Percentiles rank a stretch among this genome's conserved stretches.
Conservation (phyloP, 53 echinoderm and acorn worm genomes). For the Hippasteria phrygiana region DNA sequence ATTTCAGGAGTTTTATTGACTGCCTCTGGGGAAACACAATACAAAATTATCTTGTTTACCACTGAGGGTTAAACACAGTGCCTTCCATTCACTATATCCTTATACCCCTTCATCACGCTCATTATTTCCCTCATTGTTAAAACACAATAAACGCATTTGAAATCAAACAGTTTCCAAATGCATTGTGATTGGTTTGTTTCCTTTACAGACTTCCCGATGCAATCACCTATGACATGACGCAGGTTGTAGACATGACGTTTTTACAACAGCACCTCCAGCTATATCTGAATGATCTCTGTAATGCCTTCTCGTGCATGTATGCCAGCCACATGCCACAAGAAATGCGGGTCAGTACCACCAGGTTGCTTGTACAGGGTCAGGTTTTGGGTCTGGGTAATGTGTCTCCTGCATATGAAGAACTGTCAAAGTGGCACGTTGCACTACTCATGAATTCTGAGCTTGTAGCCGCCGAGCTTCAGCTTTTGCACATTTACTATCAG, state of each 20-base stretch:
- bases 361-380: conserved; percentile 24
- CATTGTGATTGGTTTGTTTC: too few species aligned
- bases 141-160: too few species aligned
- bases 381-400: background rate
- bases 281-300: conserved; percentile 55
- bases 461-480: conserved; percentile 50
- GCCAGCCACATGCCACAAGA: conserved; percentile 12
- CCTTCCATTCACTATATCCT: too few species aligned
- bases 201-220: conserved; percentile 39
- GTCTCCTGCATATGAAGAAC: background rate
- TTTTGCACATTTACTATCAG: conserved; percentile 54
- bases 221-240: conserved; percentile 42
- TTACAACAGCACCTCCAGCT: conserved; percentile 1
- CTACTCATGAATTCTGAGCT: conserved; percentile 32
- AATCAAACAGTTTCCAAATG: too few species aligned
- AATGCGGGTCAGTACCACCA: conserved; percentile 20
- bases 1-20: too few species aligned
- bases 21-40: too few species aligned
- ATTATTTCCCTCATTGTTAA: too few species aligned
- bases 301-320: conserved; percentile 33
- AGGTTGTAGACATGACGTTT: conserved; percentile 30
- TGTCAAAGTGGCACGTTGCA: conserved; percentile 36
- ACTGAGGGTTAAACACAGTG: too few species aligned
- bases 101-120: too few species aligned
- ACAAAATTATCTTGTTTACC: too few species aligned